Base-by-base conservation (phyloP, 2,888 invertebrate genomes). In the Heliconius sara region DNA sequence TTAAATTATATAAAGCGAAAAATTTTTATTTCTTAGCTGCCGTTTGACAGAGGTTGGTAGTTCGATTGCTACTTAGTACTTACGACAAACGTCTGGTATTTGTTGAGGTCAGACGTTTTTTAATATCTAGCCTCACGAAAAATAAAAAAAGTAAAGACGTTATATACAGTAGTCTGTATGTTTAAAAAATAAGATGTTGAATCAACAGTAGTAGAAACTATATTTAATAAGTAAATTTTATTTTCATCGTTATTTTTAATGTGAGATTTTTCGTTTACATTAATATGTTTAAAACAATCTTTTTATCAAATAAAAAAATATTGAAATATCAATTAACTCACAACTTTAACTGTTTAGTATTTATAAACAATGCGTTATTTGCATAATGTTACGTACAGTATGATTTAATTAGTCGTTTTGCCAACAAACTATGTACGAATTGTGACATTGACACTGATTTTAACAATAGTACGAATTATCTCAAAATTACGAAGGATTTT, bases 361-460 rank as follows among this genome's bases (percentile, higher is more conserved):
- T 25, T 65, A 6, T 27, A 65, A 65, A 65, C 63, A 65, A 65
- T 65, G 63, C n/a, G 39, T 68, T 22, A 39, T 34, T 67, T 67
- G 10, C n/a, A 22, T 67, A 22, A 34, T 34, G n/a, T 25, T 43
- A 39, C 25, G 13, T 43, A 43, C 43, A 68, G 25, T 43, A 70
- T 43, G 7, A 70, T 25, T 70, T 1, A 25, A 70, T 70, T 30
- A 4, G 16, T 70, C 7, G 25, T 43, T 70, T 25, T 70, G 43
- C 43, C 16, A 43, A 43, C 68, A 70, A 68, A 47, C 43, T 70
- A 47, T 25, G 43, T 39, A 43, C 27, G 27, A 27, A 47, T 47
- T 70, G 16, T 70, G 47, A 70, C 70, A 70, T 70, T 70, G 70
- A 70, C 70, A 70, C 43, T 70, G 25, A 70, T 70, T 25, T 16